Conservation (phyloP, 2,888 invertebrate species). For the Drosophila suboccidentalis region DNA sequence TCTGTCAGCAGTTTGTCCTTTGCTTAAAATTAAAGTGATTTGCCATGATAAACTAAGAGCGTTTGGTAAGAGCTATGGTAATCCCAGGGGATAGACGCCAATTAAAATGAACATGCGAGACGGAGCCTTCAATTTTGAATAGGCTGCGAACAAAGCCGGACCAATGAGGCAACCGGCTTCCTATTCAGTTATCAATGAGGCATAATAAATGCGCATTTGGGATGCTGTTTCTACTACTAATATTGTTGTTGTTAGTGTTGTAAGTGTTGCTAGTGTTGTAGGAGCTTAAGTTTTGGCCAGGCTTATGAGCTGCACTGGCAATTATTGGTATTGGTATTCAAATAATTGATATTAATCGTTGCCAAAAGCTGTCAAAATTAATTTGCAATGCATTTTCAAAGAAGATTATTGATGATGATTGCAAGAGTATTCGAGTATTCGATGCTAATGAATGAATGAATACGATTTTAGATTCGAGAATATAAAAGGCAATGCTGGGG, state of each 20-base stretch:
- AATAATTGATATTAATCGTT: conserved; percentile 79
- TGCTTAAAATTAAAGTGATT: not conserved
- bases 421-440: conserved; percentile 14
- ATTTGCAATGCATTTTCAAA: conserved; percentile 63
- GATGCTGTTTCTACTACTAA: conserved; percentile 6
- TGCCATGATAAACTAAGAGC: too few species aligned
- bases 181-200: conserved; percentile 38
- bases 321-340: conserved; percentile 45
- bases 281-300: conserved; percentile 6
- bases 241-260: not conserved
- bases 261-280: not conserved
- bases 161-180: conserved; percentile 3
- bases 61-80: conserved; percentile 7
- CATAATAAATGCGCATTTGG: conserved; percentile 32
- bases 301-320: conserved; percentile 34
- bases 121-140: not conserved
- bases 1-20: not conserved
- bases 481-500: conserved; percentile 7
- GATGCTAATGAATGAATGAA: conserved; percentile 50
- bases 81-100: conserved; percentile 8
- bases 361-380: conserved; percentile 77
- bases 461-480: conserved; percentile 1
- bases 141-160: conserved; percentile 4
- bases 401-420: conserved; percentile 73
- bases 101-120: conserved; percentile 9